Base-by-base conservation (phyloP, 1,140 invertebrate species). In the Zeugodacus cucurbitae region DNA sequence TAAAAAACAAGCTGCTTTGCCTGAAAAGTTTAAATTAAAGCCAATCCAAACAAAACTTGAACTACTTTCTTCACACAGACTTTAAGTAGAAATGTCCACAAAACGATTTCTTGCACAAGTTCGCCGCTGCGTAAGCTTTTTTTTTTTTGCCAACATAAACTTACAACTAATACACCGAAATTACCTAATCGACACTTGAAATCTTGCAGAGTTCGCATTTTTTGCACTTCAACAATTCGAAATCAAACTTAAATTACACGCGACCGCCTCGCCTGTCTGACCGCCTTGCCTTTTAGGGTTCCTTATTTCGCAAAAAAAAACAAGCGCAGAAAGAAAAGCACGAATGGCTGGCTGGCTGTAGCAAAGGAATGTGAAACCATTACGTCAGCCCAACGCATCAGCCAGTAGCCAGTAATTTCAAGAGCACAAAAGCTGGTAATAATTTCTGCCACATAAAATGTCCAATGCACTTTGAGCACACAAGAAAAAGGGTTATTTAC, bases 361-460 rank as follows among this genome's bases (percentile, higher is more conserved):
- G 7, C 7, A 59, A 59, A 62, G 26, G 10, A 62, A 3, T 67
- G 11, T 11, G 64, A 74, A 74, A 20, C 70, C 3, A 5, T 74
- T 17, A 29, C 14, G 64, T 32, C 29, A 41, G 7, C 70, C 22
- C 29, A 22, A 22, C 20, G 20, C 32, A 14, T 41, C 32, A 37
- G 7, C 17, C 37, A 41, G n/a, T 70, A 37, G 7, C 17, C 37
- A 41, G n/a, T 70, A 29, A 17, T 41, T 29, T 22, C 70, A 74
- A 22, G 14, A 20, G 70, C 11, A 74, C 70, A 74, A 74, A 41
- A 74, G 70, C 70, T 74, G 70, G 37, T 41, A 37, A 74, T 74
- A 74, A 74, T 74, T 74, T 74, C 70, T 74, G 70, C 34, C 34
- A 74, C 70, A 74, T 74, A 74, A 74, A 74, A n/a, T 74, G 17